These are phyloP conservation scores for Osmoderma eremita DNA, from an alignment of 2,888 invertebrate species.

Conservation along the genomic window DNA sequence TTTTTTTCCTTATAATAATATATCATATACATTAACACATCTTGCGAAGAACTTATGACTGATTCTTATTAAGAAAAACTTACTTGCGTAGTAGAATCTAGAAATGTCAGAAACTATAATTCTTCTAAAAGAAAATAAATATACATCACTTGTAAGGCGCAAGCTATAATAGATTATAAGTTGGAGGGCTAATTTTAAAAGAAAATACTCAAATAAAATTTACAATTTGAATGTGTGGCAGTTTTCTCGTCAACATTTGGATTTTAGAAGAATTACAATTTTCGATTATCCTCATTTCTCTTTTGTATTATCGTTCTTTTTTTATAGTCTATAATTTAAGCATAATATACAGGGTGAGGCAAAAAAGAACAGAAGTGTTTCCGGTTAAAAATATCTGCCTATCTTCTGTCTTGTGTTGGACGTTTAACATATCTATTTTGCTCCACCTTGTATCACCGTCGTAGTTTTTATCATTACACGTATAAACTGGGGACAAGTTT, in stretches of 20 bases:
- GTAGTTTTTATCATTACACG: too few relatives aligned
- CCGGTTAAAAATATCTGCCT: neutral
- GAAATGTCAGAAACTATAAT: conserved; percentile 20
- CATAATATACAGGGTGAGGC: conserved; percentile 29
- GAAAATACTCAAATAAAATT: neutral
- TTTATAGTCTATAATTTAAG: neutral
- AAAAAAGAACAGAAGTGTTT: neutral
- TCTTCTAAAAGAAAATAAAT: conserved; percentile 26
- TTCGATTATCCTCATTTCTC: conserved; percentile 22
- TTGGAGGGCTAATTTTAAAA: neutral
- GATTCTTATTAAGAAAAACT: conserved; percentile 15
- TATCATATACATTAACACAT: conserved; percentile 5
- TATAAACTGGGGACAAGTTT: too few relatives aligned
- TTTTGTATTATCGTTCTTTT: neutral
- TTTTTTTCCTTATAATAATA: too few relatives aligned
- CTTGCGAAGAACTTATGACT: neutral
- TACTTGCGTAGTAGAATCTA: conserved; percentile 11
- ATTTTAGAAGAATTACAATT: conserved; percentile 39
- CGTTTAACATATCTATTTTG: neutral
- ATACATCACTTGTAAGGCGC: neutral
- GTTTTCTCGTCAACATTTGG: conserved; percentile 6
- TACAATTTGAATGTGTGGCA: conserved; percentile 11
- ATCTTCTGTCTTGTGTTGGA: neutral
- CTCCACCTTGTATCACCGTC: neutral
- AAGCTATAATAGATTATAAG: neutral